A percentile compares a stretch with the other conserved stretches of the same genome.
Conservation (phyloP, 2,888 invertebrate genomes). For the Nasonia oneida region DNA sequence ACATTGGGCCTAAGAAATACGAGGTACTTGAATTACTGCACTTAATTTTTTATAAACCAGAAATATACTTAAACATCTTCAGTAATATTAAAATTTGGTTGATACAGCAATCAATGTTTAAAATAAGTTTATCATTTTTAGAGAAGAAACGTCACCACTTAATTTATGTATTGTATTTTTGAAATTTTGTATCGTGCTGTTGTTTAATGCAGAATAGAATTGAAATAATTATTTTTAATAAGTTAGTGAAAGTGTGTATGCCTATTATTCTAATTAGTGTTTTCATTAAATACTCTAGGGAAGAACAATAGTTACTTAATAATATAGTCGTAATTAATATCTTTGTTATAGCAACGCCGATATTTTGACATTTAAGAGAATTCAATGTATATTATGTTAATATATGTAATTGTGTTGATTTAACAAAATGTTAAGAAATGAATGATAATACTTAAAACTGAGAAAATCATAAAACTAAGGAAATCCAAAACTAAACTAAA, state of each 20-base stretch:
- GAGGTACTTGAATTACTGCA: conserved; percentile 59
- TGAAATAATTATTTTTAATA: conserved; percentile 45
- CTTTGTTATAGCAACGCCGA: conserved; percentile 25
- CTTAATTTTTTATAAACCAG: conserved; percentile 57
- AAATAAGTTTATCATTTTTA: conserved; percentile 10
- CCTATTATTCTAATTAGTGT: conserved; percentile 22
- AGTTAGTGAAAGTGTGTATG: conserved; percentile 37
- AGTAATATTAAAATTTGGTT: conserved; percentile 22
- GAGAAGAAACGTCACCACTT: conserved; percentile 23
- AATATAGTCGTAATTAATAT: conserved; percentile 52
- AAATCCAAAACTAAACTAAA: conserved; percentile 15
- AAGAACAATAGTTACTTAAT: conserved; percentile 50
- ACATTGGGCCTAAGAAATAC: conserved; percentile 50
- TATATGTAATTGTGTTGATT: conserved; percentile 17
- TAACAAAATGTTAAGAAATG: conserved; percentile 46
- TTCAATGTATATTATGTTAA: conserved; percentile 17
- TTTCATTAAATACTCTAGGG: conserved; percentile 46
- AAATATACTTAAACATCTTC: conserved; percentile 31
- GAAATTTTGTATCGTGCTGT: conserved; percentile 32
- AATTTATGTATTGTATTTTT: conserved; percentile 49
- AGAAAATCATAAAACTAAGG: conserved; percentile 23
- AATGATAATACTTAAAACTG: conserved; percentile 40
- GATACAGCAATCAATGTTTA: conserved; percentile 18
- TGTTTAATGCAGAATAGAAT: conserved; percentile 49
- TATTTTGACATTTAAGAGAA: conserved; percentile 44